phyloP scores from a whole-genome alignment of 2,113 vertebrate species.

The Fulmarus glacialis region DNA sequence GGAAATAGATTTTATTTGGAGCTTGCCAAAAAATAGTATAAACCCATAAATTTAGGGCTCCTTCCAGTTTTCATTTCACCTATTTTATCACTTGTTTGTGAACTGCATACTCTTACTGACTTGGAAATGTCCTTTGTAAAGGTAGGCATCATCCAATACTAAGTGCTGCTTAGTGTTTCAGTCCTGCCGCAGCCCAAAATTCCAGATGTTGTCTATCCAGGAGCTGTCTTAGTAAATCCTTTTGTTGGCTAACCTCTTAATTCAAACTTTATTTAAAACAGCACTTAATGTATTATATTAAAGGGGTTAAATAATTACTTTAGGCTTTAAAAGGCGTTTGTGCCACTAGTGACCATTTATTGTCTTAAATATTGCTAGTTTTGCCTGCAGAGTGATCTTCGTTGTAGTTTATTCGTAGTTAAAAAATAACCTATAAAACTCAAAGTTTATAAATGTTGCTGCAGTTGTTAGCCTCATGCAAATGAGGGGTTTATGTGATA shows the following conservation, averaged over 20 bases:
- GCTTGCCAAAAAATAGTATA: neutral
- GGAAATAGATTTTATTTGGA: neutral
- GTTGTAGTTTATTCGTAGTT: neutral
- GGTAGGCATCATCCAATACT: neutral
- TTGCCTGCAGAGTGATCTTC: neutral
- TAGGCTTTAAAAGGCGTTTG: neutral
- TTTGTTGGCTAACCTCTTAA: neutral
- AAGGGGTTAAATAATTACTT: neutral
- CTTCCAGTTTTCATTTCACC: neutral
- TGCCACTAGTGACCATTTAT: neutral
- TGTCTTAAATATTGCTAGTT: neutral
- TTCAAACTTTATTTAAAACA: neutral
- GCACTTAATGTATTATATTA: neutral
- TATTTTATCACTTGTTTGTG: neutral
- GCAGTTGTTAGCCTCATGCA: neutral
- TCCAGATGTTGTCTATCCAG: neutral
- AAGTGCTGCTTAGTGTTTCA: neutral
- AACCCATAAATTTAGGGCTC: neutral
- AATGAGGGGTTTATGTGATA: neutral
- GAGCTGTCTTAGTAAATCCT: neutral
- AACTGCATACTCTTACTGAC: neutral
- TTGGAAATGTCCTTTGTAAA: neutral
- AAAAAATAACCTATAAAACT: neutral
- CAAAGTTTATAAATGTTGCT: neutral
- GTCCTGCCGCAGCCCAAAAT: neutral